Evolutionary conservation across 2,888 invertebrate genomes (phyloP), one percentile per base, ranked within the genome.

Genomic region (Nephrocerus scutellatus): DNA sequence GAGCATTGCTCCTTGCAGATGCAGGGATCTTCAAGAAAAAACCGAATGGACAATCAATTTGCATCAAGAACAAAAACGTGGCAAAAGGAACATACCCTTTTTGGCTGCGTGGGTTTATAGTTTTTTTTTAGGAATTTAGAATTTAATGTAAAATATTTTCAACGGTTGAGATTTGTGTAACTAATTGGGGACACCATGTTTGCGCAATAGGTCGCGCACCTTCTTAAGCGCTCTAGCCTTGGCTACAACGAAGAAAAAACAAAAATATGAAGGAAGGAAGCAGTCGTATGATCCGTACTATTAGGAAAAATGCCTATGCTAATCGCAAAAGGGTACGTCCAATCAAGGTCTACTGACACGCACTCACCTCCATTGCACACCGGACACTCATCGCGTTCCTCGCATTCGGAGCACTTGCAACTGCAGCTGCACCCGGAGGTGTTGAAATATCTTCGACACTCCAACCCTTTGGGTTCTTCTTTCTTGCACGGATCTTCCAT

Each of bases 171-270:
- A 28, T 21, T 22, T 36, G 16, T 23, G 15, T 16, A 36, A 45
- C 31, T 49, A 40, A 30, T 56, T 44, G 44, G 51, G 39, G 39
- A 55, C 59, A 30, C 60, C 59, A 52, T 66, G 64, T 44, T 64
- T 66, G 49, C 57, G 43, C 42, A 64, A 44, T 36, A 64, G 53
- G 34, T 59, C 55, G 43, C 55, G 61, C 53, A 64, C 42, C 51
- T 66, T 60, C 39, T 62, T 49, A 36, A 64, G 50, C 30, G 64
- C 66, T 46, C 59, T 57, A 44, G 50, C 53, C 38, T 63, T 63
- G 5, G 64, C 64, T 64, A 50, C 14, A 57, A 54, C 25, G 31
- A 47, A 26, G 43, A 36, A 34, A 41, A 29, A 32, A 18, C 42
- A 15, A 23, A 13, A 29, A 40, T 26, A 31, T 36, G n/a, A n/a